Evolutionary conservation across 2,113 vertebrate genomes (phyloP).

Genomic region (Brienomyrus brachyistius): DNA sequence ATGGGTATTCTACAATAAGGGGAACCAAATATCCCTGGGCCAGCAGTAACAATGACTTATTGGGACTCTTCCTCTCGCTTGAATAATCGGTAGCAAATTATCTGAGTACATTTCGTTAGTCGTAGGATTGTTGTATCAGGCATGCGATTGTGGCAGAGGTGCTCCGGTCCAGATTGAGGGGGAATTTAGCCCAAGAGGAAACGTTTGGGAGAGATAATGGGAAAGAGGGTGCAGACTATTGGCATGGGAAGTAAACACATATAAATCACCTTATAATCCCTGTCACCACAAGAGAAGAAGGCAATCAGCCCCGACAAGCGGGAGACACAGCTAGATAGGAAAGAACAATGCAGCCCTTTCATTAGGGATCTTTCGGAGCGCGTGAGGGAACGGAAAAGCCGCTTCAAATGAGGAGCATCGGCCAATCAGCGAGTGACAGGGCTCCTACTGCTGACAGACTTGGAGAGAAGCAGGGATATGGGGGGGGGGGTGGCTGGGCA

Average conservation of each 20-base stretch:
- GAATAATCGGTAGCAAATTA: constrained; percentile 58
- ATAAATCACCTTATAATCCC: constrained; percentile 49
- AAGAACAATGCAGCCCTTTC: constrained; percentile 54
- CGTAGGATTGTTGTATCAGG: constrained; percentile 33
- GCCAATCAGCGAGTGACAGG: not conserved
- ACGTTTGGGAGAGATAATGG: not conserved
- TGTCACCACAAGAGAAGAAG: constrained; percentile 43
- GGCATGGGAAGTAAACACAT: constrained; percentile 41
- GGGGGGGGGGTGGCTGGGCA: constrained; percentile 14
- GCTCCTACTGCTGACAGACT: constrained; percentile 12
- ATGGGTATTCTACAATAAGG: not conserved
- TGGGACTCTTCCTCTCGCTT: constrained; percentile 38
- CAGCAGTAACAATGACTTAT: not conserved
- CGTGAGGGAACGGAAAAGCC: constrained; percentile 22
- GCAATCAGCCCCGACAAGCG: constrained; percentile 24
- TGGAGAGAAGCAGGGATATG: constrained; percentile 23
- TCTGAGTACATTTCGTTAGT: constrained; percentile 39
- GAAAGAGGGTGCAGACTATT: constrained; percentile 27
- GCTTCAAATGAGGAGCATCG: constrained; percentile 27
- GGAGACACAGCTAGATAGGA: constrained; percentile 10
- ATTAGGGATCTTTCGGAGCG: constrained; percentile 24
- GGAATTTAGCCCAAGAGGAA: not conserved
- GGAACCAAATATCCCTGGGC: not conserved
- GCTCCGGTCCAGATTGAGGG: not conserved
- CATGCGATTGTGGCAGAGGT: not conserved